Conservation (phyloP, 2,888 invertebrate species). For the Lepetodrilus schrolli region DNA sequence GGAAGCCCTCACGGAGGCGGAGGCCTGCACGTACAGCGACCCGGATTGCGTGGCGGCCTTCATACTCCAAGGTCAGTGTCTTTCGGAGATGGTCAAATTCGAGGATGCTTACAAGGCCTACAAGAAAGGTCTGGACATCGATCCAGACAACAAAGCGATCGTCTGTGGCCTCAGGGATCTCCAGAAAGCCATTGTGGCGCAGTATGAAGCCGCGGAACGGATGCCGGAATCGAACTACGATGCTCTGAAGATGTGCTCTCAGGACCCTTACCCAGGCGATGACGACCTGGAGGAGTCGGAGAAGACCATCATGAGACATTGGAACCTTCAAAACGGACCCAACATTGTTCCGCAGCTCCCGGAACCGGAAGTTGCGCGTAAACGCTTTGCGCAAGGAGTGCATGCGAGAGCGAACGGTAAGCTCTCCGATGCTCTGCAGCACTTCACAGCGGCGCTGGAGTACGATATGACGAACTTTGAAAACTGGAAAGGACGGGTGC, state of each 20-base stretch:
- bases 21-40: conserved; percentile 32
- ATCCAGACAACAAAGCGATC: conserved; percentile 44
- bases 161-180: conserved; percentile 45
- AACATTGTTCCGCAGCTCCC: conserved; percentile 6
- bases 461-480: conserved; percentile 46
- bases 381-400: not conserved
- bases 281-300: conserved; percentile 48
- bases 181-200: conserved; percentile 45
- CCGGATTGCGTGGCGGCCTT: conserved; percentile 43
- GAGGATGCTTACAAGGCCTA: conserved; percentile 47
- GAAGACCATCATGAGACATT: conserved; percentile 47
- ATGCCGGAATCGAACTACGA: conserved; percentile 43
- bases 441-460: conserved; percentile 36
- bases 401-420: conserved; percentile 32
- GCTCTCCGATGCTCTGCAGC: conserved; percentile 26
- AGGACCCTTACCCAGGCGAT: conserved; percentile 54
- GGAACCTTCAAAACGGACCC: conserved; percentile 46
- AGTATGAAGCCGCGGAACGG: conserved; percentile 38
- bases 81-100: conserved; percentile 42
- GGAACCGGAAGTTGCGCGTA: not conserved
- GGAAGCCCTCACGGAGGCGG: conserved; percentile 45
- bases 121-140: conserved; percentile 49
- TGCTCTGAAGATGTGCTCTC: conserved; percentile 52
- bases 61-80: conserved; percentile 42
- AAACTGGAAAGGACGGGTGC: conserved; percentile 45